Conservation (phyloP, 2,797 vertebrate genomes). For the Pelodytes ibericus region DNA sequence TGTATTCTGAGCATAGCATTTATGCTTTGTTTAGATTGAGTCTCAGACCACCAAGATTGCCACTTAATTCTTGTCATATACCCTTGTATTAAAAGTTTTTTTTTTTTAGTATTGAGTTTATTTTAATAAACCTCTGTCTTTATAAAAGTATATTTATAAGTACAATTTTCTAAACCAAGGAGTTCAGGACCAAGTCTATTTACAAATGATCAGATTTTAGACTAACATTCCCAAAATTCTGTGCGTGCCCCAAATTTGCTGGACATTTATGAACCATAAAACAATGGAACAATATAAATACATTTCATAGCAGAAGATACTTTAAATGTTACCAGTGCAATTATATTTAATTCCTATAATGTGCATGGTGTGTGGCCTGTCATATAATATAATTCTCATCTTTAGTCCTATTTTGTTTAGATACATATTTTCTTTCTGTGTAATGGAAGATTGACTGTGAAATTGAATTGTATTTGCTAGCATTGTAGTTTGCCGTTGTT, state of each 20-base stretch:
- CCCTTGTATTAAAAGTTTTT: constrained; percentile 53
- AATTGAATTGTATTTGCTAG: no score
- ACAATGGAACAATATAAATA: neutral
- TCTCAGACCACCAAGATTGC: constrained; percentile 47
- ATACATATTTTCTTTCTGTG: no score
- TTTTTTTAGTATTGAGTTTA: constrained; percentile 58
- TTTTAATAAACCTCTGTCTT: constrained; percentile 57
- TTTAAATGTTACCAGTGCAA: constrained; percentile 16
- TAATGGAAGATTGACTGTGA: no score
- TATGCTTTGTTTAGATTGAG: constrained; percentile 47
- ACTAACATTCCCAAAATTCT: constrained; percentile 50
- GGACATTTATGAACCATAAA: constrained; percentile 53
- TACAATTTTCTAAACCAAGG: constrained; percentile 53
- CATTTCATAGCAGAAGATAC: constrained; percentile 31
- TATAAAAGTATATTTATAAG: constrained; percentile 59
- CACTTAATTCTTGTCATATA: constrained; percentile 43
- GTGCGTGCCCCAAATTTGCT: constrained; percentile 45
- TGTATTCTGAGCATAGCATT: neutral
- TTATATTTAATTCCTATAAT: constrained; percentile 18
- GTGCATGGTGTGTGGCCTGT: constrained; percentile 14
- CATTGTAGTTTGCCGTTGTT: no score
- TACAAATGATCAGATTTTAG: constrained; percentile 51
- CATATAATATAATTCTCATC: neutral
- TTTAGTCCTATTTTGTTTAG: no score
- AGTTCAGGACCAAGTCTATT: constrained; percentile 47